phyloP scores from a whole-genome alignment of 2,797 vertebrate genomes.

The Intellagama lesueurii region DNA sequence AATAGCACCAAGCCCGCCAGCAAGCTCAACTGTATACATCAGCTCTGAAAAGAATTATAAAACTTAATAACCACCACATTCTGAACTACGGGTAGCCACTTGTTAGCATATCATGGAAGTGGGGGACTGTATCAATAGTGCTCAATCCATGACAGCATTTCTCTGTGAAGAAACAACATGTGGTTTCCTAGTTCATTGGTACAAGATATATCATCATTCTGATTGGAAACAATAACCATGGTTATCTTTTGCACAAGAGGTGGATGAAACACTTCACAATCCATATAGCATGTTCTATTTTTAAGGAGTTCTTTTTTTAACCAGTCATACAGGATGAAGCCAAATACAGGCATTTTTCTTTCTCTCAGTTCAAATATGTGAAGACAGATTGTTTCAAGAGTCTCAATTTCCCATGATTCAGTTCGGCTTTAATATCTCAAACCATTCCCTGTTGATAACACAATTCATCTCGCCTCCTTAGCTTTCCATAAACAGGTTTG shows the following conservation, averaged over 20 bases:
- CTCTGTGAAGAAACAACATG: background rate
- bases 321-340: conserved; percentile 56
- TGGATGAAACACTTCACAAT: background rate
- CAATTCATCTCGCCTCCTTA: conserved; percentile 57
- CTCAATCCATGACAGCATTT: background rate
- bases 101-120: background rate
- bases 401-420: conserved; percentile 22
- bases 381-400: conserved; percentile 74
- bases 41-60: conserved; percentile 87
- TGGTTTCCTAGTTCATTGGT: conserved; percentile 25
- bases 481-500: conserved; percentile 24
- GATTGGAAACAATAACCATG: conserved; percentile 7
- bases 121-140: background rate
- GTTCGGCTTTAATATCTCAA: conserved; percentile 62
- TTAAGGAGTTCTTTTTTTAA: conserved; percentile 47
- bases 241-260: background rate
- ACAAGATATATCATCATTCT: conserved; percentile 11
- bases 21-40: conserved; percentile 98
- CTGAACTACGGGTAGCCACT: conserved; percentile 27
- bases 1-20: conserved; percentile 96
- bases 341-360: background rate
- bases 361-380: conserved; percentile 41
- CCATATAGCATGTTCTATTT: conserved; percentile 9
- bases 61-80: conserved; percentile 54
- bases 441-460: conserved; percentile 58